phyloP scores from a whole-genome alignment of 2,888 invertebrate species.

The Tineola bisselliella region DNA sequence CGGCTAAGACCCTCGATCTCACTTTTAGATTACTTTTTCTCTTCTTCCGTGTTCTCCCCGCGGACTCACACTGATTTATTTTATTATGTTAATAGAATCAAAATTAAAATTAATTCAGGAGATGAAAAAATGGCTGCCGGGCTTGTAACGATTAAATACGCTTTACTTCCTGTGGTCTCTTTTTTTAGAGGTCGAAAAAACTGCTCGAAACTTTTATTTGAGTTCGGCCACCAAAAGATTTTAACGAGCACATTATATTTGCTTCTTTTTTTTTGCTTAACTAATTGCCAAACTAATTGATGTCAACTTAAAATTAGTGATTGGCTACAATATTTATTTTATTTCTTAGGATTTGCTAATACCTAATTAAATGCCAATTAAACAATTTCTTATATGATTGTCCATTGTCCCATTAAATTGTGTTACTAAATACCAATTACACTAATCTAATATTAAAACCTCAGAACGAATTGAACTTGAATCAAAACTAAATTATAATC shows the following conservation, averaged over 20 bases:
- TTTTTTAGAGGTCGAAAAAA: slow-evolving; percentile 19
- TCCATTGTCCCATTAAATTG: no score
- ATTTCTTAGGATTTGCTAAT: no score
- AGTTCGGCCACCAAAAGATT: slow-evolving; percentile 47
- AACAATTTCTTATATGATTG: background rate
- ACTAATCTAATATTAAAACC: background rate
- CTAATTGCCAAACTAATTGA: slow-evolving; percentile 51
- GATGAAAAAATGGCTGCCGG: slow-evolving; percentile 39
- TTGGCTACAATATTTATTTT: no score
- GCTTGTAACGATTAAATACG: slow-evolving; percentile 49
- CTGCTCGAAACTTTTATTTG: slow-evolving; percentile 45
- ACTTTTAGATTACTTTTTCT: slow-evolving; percentile 30
- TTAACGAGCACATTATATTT: slow-evolving; percentile 53
- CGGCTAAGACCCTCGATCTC: slow-evolving; percentile 25
- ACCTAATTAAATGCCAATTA: background rate
- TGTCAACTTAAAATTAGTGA: no score
- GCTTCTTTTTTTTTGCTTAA: slow-evolving; percentile 34
- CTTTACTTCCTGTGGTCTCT: slow-evolving; percentile 36
- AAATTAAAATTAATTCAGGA: slow-evolving; percentile 47
- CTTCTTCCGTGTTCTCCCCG: slow-evolving; percentile 18
- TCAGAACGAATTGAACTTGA: slow-evolving; percentile 18
- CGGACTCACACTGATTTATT: slow-evolving; percentile 35
- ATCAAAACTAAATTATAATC: slow-evolving; percentile 47
- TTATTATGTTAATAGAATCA: slow-evolving; percentile 49
- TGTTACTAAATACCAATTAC: no score